These are phyloP conservation scores for Mastacembelus armatus DNA, from an alignment of 2,797 vertebrate species.

Conservation along the genomic window DNA sequence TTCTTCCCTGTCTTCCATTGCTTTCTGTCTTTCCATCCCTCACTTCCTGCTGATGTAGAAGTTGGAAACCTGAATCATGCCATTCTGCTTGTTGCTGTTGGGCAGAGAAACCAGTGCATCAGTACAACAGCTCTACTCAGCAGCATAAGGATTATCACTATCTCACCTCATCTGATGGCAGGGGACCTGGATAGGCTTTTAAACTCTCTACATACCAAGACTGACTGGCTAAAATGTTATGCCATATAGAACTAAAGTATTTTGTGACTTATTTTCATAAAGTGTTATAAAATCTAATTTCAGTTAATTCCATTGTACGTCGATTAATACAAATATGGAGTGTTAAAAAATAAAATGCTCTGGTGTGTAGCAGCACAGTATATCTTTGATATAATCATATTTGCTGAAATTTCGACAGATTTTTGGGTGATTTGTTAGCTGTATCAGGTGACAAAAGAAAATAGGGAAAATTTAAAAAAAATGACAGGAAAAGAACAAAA, in stretches of 20 bases:
- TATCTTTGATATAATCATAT: background rate
- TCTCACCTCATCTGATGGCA: conserved; percentile 41
- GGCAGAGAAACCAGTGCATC: conserved; percentile 51
- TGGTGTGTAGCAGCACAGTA: background rate
- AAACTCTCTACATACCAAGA: conserved; percentile 23
- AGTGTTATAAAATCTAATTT: background rate
- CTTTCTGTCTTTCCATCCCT: conserved; percentile 27
- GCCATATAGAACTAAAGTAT: conserved; percentile 25
- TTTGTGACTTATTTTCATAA: too few species aligned
- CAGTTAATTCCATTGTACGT: background rate
- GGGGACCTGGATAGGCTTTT: conserved; percentile 31
- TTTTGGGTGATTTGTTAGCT: background rate
- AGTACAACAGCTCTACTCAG: conserved; percentile 47
- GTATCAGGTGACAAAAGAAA: background rate
- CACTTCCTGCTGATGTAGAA: conserved; percentile 51
- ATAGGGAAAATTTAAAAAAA: background rate
- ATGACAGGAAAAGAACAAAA: background rate
- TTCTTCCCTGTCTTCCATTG: conserved; percentile 42
- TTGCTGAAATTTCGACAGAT: background rate
- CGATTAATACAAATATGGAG: too few species aligned
- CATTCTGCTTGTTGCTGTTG: conserved; percentile 60
- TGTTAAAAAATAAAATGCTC: background rate
- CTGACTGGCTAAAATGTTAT: conserved; percentile 31
- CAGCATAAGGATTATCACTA: conserved; percentile 36
- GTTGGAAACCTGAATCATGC: conserved; percentile 65